phyloP scores from a whole-genome alignment of 2,113 vertebrate species.

The Vimba vimba region DNA sequence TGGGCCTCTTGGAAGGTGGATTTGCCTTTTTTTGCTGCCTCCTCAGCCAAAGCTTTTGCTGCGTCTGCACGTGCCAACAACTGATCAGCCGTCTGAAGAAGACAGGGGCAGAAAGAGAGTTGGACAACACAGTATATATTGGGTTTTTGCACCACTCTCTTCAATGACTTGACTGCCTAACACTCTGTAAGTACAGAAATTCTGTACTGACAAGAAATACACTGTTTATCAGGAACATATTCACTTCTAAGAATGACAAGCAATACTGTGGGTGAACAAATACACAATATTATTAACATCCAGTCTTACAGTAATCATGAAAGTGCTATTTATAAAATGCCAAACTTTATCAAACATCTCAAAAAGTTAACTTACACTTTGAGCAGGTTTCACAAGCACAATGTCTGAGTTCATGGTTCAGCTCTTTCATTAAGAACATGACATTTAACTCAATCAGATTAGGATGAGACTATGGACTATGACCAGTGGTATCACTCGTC shows the following conservation, averaged over 20 bases:
- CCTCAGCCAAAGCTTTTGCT: slow-evolving; percentile 92
- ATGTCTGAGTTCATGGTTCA: slow-evolving; percentile 4
- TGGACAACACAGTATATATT: background rate
- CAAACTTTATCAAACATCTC: background rate
- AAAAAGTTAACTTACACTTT: background rate
- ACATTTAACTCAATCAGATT: slow-evolving; percentile 23
- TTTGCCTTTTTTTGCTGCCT: slow-evolving; percentile 89
- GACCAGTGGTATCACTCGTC: background rate
- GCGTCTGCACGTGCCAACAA: slow-evolving; percentile 94
- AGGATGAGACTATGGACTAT: background rate
- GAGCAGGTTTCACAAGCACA: background rate
- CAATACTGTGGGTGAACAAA: slow-evolving; percentile 5
- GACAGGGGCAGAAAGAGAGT: slow-evolving; percentile 39
- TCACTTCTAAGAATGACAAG: background rate
- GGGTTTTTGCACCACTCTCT: background rate
- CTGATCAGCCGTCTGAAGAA: slow-evolving; percentile 90
- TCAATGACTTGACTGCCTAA: background rate
- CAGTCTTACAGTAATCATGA: background rate
- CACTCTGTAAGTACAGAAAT: background rate
- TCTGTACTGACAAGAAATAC: background rate
- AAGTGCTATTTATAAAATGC: background rate
- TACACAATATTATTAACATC: background rate
- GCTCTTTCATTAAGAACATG: slow-evolving; percentile 28
- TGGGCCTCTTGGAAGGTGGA: slow-evolving; percentile 89
- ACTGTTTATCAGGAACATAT: background rate